These are phyloP conservation scores for Entomobrya multifasciata DNA, from an alignment of 2,888 invertebrate species.

Conservation along the genomic window DNA sequence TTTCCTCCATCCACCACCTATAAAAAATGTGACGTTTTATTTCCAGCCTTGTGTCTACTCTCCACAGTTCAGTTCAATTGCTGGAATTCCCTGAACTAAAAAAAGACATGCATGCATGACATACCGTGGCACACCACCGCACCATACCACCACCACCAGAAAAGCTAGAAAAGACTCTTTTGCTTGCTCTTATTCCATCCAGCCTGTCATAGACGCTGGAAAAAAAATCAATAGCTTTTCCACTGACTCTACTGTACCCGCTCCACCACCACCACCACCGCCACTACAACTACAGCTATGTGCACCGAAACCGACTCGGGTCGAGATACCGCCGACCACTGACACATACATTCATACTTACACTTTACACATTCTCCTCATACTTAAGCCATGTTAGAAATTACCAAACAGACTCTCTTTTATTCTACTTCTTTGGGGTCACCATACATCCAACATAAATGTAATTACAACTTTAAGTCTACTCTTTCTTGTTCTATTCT, in stretches of 20 bases:
- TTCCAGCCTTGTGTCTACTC: too few relatives aligned
- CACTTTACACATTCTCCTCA: background rate
- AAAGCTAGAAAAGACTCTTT: background rate
- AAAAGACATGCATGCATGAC: background rate
- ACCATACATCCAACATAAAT: slow-evolving; percentile 38
- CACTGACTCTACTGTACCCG: slow-evolving; percentile 13
- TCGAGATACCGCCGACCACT: slow-evolving; percentile 48
- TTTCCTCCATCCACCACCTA: background rate
- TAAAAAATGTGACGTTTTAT: too few relatives aligned
- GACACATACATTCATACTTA: slow-evolving; percentile 27
- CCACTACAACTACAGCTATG: background rate
- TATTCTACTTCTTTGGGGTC: slow-evolving; percentile 21
- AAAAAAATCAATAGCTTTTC: slow-evolving; percentile 63
- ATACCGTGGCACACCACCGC: background rate
- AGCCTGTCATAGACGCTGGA: background rate
- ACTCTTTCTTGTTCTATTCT: background rate
- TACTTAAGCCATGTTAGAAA: slow-evolving; percentile 7
- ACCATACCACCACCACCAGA: background rate
- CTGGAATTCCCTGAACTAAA: slow-evolving; percentile 58
- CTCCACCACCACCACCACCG: slow-evolving; percentile 8
- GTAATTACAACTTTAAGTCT: slow-evolving; percentile 30
- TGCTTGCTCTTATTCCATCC: background rate
- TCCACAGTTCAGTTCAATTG: slow-evolving; percentile 11
- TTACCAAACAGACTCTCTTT: too few relatives aligned
- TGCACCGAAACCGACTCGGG: slow-evolving; percentile 9